Percentiles rank a stretch among this genome's conserved stretches.
Conservation (phyloP, 2,113 vertebrate species). For the Gobiocypris rarus region DNA sequence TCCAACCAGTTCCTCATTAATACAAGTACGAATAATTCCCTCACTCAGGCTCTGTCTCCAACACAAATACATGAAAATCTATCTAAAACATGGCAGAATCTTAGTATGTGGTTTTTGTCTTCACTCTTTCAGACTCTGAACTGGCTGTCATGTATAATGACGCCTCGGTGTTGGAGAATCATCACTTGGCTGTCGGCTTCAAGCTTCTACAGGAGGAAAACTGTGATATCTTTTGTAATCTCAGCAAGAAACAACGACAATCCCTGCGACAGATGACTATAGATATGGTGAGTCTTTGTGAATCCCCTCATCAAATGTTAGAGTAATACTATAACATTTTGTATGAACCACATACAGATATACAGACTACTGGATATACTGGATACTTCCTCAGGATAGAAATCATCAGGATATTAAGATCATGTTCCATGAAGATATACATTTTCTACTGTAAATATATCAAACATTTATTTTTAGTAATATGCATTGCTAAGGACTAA, state of each 20-base stretch:
- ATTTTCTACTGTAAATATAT: too few relatives aligned
- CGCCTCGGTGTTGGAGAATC: conserved; percentile 89
- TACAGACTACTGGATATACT: too few relatives aligned
- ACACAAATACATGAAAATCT: not conserved
- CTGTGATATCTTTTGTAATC: conserved; percentile 91
- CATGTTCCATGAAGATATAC: too few relatives aligned
- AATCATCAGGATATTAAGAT: too few relatives aligned
- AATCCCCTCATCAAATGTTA: too few relatives aligned
- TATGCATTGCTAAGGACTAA: too few relatives aligned
- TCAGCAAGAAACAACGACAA: conserved; percentile 85
- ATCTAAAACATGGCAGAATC: not conserved
- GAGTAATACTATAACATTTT: too few relatives aligned
- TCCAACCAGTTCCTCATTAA: conserved; percentile 96
- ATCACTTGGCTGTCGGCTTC: conserved; percentile 92
- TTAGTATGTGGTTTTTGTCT: not conserved
- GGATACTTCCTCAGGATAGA: too few relatives aligned
- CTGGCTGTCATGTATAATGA: conserved; percentile 94
- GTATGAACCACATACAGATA: too few relatives aligned
- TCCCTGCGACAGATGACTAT: conserved; percentile 89
- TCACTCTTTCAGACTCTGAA: conserved; percentile 81
- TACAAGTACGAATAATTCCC: conserved; percentile 81
- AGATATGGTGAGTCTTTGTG: conserved; percentile 80
- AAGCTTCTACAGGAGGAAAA: conserved; percentile 91
- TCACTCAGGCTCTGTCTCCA: not conserved
- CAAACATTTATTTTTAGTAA: too few relatives aligned